Evolutionary conservation across 2,888 invertebrate genomes (phyloP), one percentile per base, ranked within the genome.

Genomic region (Monopis laevigella): DNA sequence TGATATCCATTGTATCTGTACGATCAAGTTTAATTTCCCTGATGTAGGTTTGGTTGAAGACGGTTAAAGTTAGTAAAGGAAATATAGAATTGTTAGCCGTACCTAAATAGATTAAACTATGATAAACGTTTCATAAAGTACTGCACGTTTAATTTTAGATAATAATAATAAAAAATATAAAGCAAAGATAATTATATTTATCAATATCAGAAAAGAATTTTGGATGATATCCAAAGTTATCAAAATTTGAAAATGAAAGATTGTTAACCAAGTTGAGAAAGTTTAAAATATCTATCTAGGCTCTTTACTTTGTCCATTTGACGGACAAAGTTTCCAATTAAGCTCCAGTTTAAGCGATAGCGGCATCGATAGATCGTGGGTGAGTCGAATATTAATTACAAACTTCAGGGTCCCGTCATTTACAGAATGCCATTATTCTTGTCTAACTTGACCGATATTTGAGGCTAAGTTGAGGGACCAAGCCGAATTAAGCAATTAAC

Each of bases 351-450:
- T 40, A 40, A 40, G 19, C 40, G 40, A 40, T 18, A 40, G 11
- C 40, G 16, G 40, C 54, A 60, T 47, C 49, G 54, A 61, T 58
- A 57, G 58, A 62, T 59, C 49, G 55, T 46, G 47, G 48, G 24
- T 48, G 53, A 53, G 51, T 56, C 50, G 53, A 54, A 63, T 63
- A 67, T 67, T 65, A 65, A 68, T 68, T 63, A 46, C 51, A 43
- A 60, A 61, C 59, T 63, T 65, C 48, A 52, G 55, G 53, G 55
- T 53, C 54, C 59, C 57, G 60, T 63, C 65, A 58, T 58, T 66
- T 63, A 59, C 58, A 64, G 55, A 52, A 50, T 50, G 46, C 56
- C 54, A 65, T 65, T 66, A 64, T 63, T 62, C 56, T 55, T 51
- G 51, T 55, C 49, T 16, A 49, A 53, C 50, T 53, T 51, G 48